These are phyloP conservation scores for Formicarius rufipectus DNA, from an alignment of 2,113 vertebrate species.

Conservation along the genomic window DNA sequence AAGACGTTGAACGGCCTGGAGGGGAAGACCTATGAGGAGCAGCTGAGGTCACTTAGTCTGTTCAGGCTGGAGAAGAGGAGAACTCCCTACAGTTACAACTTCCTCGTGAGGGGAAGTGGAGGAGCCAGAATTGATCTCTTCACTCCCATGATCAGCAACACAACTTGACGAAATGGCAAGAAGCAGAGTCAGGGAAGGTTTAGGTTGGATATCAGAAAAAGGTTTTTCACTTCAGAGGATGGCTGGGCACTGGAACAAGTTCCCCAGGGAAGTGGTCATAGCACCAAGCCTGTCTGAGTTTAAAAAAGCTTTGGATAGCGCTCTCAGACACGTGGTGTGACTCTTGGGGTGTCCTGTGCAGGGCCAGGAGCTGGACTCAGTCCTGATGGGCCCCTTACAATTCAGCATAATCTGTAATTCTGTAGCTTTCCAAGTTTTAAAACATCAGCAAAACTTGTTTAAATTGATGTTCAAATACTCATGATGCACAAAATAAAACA, in stretches of 20 bases:
- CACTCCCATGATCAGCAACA: neutral
- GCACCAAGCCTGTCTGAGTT: neutral
- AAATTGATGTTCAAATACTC: neutral
- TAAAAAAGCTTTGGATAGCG: neutral
- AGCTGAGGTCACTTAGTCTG: neutral
- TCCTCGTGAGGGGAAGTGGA: no score
- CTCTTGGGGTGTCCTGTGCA: neutral
- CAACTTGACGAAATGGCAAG: rapidly evolving
- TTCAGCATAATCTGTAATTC: neutral
- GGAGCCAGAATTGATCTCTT: rapidly evolving
- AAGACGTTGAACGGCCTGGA: neutral
- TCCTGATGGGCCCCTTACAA: neutral
- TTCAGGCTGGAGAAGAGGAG: neutral
- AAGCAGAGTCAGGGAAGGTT: neutral
- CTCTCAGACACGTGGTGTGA: neutral
- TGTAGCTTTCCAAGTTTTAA: neutral
- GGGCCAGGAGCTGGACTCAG: rapidly evolving
- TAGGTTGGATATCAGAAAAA: neutral
- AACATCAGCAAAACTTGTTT: neutral
- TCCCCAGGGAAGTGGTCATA: neutral
- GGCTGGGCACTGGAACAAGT: neutral
- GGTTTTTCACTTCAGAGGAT: neutral
- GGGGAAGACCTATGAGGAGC: neutral
- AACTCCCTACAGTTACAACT: neutral
- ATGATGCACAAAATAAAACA: rapidly evolving